Conservation (phyloP, 2,113 vertebrate genomes). For the Rhipidura dahli region DNA sequence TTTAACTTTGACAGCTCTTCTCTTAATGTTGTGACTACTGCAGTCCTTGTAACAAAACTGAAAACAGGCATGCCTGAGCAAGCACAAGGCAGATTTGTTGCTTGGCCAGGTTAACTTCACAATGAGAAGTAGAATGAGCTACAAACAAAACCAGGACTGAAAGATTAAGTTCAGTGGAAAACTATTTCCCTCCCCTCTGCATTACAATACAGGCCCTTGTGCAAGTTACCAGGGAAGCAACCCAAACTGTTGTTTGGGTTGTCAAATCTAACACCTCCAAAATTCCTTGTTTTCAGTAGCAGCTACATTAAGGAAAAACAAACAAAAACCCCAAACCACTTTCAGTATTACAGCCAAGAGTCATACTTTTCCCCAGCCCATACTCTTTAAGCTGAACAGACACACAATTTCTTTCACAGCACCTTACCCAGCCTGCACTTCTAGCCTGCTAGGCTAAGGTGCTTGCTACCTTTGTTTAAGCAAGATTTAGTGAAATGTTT, state of each 20-base stretch:
- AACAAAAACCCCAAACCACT: not conserved
- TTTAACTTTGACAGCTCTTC: not conserved
- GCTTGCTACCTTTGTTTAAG: not conserved
- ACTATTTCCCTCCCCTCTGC: not conserved
- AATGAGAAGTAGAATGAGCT: not conserved
- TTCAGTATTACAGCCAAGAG: not conserved
- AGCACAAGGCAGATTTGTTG: not conserved
- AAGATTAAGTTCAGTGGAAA: not conserved
- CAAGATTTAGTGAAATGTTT: not conserved
- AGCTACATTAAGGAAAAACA: not conserved
- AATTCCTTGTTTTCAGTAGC: not conserved
- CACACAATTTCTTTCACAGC: not conserved
- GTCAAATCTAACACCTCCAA: not conserved
- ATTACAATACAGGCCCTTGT: not conserved
- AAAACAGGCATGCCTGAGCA: not conserved
- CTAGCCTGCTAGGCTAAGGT: not conserved
- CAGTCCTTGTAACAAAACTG: not conserved
- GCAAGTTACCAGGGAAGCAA: not conserved
- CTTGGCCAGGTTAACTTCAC: not conserved
- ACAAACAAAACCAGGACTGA: not conserved
- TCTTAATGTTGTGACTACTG: not conserved
- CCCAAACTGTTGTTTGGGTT: not conserved
- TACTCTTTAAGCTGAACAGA: not conserved
- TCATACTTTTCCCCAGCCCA: not conserved
- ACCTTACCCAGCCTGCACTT: not conserved